Conservation (phyloP, 2,888 invertebrate species). For the Patella depressa region DNA sequence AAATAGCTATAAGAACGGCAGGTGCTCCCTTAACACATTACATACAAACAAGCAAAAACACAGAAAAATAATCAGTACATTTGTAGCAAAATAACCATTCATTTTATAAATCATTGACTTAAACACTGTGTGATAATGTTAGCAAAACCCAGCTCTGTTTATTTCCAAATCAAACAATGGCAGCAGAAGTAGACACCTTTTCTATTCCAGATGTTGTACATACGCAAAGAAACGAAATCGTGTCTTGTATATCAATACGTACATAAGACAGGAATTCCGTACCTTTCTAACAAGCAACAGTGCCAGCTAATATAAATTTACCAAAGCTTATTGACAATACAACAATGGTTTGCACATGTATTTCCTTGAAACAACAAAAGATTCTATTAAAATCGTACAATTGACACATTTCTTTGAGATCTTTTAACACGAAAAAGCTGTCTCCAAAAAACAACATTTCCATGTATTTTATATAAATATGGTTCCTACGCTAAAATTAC, state of each 20-base stretch:
- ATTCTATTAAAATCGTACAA: constrained; percentile 5
- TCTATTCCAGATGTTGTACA: neutral
- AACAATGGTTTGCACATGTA: constrained; percentile 7
- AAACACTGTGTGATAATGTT: neutral
- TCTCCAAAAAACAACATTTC: neutral
- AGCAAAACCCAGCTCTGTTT: neutral
- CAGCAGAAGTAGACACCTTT: neutral
- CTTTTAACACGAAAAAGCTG: constrained; percentile 7
- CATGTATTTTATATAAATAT: too few relatives aligned
- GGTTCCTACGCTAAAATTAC: too few relatives aligned
- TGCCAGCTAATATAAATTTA: neutral
- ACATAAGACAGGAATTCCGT: too few relatives aligned
- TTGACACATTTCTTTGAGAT: constrained; percentile 9
- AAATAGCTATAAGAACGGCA: too few relatives aligned
- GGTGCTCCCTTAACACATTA: too few relatives aligned
- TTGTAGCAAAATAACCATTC: constrained; percentile 13
- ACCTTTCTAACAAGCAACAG: too few relatives aligned
- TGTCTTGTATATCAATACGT: neutral
- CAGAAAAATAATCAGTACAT: constrained; percentile 5
- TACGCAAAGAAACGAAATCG: neutral
- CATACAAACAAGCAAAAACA: constrained; percentile 8
- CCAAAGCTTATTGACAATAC: neutral
- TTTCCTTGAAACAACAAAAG: constrained; percentile 1
- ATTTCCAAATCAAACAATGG: constrained; percentile 8
- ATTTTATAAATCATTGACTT: constrained; percentile 10